Percentiles rank a stretch among this genome's conserved stretches.
These are phyloP conservation scores for Sinelater perroti DNA, from an alignment of 2,888 invertebrate genomes.

Conservation along the genomic window DNA sequence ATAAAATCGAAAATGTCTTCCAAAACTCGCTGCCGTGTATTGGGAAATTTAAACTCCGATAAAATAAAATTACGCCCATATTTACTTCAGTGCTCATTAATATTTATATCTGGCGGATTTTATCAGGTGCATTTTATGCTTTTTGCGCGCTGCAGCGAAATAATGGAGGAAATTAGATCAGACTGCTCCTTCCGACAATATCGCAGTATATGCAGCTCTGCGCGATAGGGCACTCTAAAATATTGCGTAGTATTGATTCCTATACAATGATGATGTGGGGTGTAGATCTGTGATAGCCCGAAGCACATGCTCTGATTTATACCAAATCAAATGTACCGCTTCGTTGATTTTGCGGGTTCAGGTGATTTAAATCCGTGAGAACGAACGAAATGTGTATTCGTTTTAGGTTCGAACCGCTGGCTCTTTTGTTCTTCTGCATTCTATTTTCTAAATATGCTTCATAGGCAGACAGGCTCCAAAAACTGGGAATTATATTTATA, in stretches of 20 bases:
- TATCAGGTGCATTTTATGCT: too few species aligned
- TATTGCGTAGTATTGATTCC: constrained; percentile 23
- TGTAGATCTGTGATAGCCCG: constrained; percentile 36
- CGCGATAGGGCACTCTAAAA: background rate
- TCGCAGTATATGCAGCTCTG: too few species aligned
- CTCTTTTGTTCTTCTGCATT: constrained; percentile 33
- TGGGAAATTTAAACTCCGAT: background rate
- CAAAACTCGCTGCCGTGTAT: too few species aligned
- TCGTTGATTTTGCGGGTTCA: constrained; percentile 54
- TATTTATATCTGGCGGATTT: background rate
- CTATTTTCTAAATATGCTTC: constrained; percentile 36
- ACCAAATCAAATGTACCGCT: constrained; percentile 55
- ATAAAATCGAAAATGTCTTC: constrained; percentile 9
- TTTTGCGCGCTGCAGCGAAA: too few species aligned
- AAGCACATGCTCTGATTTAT: constrained; percentile 50
- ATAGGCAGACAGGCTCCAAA: constrained; percentile 29
- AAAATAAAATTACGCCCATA: background rate
- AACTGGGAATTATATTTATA: constrained; percentile 26
- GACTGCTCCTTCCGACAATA: too few species aligned
- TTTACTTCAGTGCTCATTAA: background rate
- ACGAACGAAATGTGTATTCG: constrained; percentile 38
- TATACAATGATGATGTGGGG: constrained; percentile 28
- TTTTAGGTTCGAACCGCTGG: constrained; percentile 32
- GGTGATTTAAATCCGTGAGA: constrained; percentile 53
- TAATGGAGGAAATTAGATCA: too few species aligned